Evolutionary conservation across 1,140 invertebrate genomes (phyloP), one percentile per base, ranked within the genome.

Genomic region (Nephotettix cincticeps): DNA sequence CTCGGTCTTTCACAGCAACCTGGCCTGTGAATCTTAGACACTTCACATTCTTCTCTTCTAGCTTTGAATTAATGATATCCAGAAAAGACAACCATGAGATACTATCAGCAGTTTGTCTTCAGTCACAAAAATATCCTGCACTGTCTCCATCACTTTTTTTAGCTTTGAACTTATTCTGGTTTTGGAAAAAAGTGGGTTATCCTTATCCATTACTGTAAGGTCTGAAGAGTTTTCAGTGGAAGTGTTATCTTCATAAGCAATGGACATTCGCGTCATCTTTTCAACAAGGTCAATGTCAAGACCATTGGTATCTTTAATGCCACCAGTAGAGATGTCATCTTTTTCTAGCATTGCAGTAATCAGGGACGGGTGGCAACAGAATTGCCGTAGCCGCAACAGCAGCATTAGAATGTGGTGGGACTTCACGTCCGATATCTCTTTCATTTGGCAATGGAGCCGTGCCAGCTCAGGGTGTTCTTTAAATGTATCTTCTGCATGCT

Each of bases 61-160:
- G 80, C 77, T 90, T 86, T 0, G 77, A 70, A 29, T 85, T 83
- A 14, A 96, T 80, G 28, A 96, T 84, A 0, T 87, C 78, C 4
- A 97, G 79, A 76, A 94, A 86, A 0, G 86, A 86, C 0, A 92
- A 90, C 93, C 93, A 97, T 96, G 93, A 0, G 94, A 96, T 0
- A 97, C 93, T 6, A 96, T 84, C 1, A 96, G 89, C n/a, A 86
- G 84, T 78, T 93, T 93, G 69, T 93, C 90, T n/a, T 81, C 79
- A 75, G 76, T 75, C 23, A 74, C 28, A 21, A 90, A 76, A 19
- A 91, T 80, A 19, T 81, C 83, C 54, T 86, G 78, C 51, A 86
- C 76, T 0, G 92, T 51, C 21, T 51, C 21, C 6, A 51, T n/a
- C 14, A 51, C 47, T 19, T 17, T 51, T n/a, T n/a, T 51, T n/a